Conservation (phyloP, 2,797 vertebrate genomes). For the Anabas testudineus region DNA sequence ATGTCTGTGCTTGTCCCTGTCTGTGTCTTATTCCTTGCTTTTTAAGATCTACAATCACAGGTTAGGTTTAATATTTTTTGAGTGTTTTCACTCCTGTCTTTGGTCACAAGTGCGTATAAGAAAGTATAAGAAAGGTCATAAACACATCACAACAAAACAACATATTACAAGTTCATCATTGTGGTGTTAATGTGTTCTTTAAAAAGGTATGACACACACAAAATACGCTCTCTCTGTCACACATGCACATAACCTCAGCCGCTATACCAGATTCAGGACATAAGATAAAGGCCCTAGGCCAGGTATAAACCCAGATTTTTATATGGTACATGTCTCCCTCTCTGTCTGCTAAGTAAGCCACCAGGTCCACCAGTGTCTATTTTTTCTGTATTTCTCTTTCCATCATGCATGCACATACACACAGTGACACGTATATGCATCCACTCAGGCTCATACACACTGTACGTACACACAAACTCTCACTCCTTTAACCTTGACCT, state of each 20-base stretch:
- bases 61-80: not conserved
- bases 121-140: not conserved
- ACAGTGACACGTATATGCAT: conserved; percentile 7
- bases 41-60: not conserved
- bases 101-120: not conserved
- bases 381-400: conserved; percentile 41
- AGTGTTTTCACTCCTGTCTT: too few relatives aligned
- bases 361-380: conserved; percentile 38
- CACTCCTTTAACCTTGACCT: conserved; percentile 68
- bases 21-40: not conserved
- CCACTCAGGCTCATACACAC: conserved; percentile 32
- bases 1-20: conserved; percentile 5
- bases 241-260: conserved; percentile 33
- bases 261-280: conserved; percentile 69
- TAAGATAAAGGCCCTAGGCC: conserved; percentile 59
- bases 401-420: conserved; percentile 24
- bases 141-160: conserved; percentile 1
- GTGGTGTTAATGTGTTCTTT: conserved; percentile 13
- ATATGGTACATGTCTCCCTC: conserved; percentile 55
- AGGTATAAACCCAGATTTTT: conserved; percentile 66
- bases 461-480: conserved; percentile 16
- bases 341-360: conserved; percentile 60
- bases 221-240: conserved; percentile 15
- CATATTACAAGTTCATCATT: not conserved
- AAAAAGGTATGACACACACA: conserved; percentile 3